Evolutionary conservation across 2,888 invertebrate genomes (phyloP), one percentile per base, ranked within the genome.

Genomic region (Sceliomorpha sp.): DNA sequence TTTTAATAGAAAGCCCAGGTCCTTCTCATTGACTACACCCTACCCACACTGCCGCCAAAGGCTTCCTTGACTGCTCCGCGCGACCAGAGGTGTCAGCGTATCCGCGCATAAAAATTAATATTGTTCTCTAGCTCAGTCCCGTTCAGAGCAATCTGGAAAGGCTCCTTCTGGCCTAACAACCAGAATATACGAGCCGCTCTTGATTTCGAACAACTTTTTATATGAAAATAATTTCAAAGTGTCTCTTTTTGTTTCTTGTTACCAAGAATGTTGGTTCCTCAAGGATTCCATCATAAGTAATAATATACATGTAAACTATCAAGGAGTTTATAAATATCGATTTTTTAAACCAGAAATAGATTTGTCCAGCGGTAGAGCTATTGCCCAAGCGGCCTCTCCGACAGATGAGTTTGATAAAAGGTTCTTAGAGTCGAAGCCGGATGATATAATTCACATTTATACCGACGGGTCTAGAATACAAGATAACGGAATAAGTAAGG

Each of bases 381-480:
- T 24, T 24, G 24, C 24, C 7, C 24, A 24, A 24, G 24, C 24
- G 3, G 3, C 24, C 7, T 24, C 24, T 5, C 24, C 24, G 24
- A 7, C 3, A 5, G 7, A 5, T 5, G 24, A 24, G 7, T 24
- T 24, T 24, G 24, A 7, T 5, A 24, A 7, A 7, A 24, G 3
- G 3, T 24, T 24, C 24, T 7, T 7, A 24, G 7, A 24, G 3
- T 24, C 24, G 3, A n/a, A n/a, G n/a, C n/a, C n/a, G n/a, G 24
- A 7, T 3, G 7, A 24, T 24, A 5, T 7, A 7, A 24, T 7
- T 24, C 20, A 55, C 15, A 39, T 63, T 10, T 63, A 34, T 17
- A 63, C 63, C 2, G 48, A 63, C n/a, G 63, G 42, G 0, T 63
- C 48, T 2, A 63, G 47, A 34, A 17, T 47, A n/a, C 17, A 1